Evolutionary conservation across 2,797 vertebrate species (phyloP), one percentile per base, ranked within the genome.

Genomic region (Sebastes glaucus): DNA sequence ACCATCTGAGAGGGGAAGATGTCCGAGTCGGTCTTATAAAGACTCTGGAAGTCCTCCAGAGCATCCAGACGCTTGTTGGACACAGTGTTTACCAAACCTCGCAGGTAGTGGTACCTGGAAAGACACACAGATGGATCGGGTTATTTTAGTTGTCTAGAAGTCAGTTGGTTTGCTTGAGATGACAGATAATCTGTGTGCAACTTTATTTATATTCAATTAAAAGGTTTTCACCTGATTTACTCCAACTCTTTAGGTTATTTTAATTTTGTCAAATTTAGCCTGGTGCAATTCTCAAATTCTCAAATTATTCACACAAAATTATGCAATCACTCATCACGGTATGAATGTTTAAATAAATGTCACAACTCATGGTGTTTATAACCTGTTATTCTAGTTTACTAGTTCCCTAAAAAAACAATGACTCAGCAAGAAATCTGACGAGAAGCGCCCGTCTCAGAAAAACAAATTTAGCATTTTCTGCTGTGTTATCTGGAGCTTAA

Each of bases 1-100:
- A 98, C 97, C 68, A 99, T 96, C 32, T 97, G 97, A 2, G 93
- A 93, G 0, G 99, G 99, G 77, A 99, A 99, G 89, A 99, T 98
- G 30, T 96, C 90, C 0, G 97, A 93, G 82, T 99, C 99, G 0
- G 97, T 99, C 92, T 96, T 98, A 65, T 98, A 97, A 28, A 99
- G 96, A 85, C 95, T 97, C 94, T 99, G 97, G 89, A 99, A 99
- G 87, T 99, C 98, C 73, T 94, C 94, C 71, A 99, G 95, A 2
- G 98, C 99, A 0, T 95, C 95, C 55, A 99, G 94, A 2, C 95
- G 96, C 60, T 91, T 97, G 30, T 96, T 97, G 65, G 96, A 96
- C 90, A 96, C 97, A 4, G 96, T 95, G 84, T 96, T 96, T 7
- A 98, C 89, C 57, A 99, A 93, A 57, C 98, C 98, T 0, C 98